Percentiles rank a stretch among this genome's conserved stretches.
Conservation (phyloP, 2,797 vertebrate species). For the Dermochelys coriacea region DNA sequence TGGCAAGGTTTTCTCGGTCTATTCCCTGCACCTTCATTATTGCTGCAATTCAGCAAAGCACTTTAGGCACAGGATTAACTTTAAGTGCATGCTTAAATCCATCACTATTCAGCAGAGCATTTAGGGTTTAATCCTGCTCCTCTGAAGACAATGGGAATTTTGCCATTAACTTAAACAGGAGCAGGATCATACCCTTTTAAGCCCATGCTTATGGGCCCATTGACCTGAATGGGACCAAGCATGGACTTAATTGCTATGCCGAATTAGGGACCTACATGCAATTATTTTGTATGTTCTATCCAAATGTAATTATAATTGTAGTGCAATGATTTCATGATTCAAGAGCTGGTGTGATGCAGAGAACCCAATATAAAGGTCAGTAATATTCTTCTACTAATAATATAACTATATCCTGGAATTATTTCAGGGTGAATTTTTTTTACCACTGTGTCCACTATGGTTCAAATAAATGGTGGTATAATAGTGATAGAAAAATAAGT, state of each 20-base stretch:
- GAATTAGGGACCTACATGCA: background rate
- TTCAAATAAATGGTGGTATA: background rate
- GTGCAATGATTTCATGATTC: background rate
- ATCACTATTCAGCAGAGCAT: background rate
- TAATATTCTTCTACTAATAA: background rate
- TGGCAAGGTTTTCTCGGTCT: background rate
- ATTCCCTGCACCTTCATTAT: background rate
- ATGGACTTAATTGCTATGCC: background rate
- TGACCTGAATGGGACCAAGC: background rate
- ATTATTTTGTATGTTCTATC: background rate
- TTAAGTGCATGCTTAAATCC: background rate
- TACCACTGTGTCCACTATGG: background rate
- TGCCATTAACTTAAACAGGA: background rate
- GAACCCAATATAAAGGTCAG: background rate
- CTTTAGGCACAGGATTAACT: background rate
- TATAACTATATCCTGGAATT: background rate
- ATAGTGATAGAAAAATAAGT: background rate
- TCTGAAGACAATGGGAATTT: background rate
- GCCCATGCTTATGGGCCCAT: rapidly evolving
- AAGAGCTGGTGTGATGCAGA: background rate
- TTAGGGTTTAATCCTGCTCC: background rate
- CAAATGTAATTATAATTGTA: background rate
- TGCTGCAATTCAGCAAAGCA: background rate
- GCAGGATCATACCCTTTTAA: background rate
- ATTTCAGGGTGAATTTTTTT: background rate